phyloP scores from a whole-genome alignment of 2,888 invertebrate genomes.

The Philereme vetulata region DNA sequence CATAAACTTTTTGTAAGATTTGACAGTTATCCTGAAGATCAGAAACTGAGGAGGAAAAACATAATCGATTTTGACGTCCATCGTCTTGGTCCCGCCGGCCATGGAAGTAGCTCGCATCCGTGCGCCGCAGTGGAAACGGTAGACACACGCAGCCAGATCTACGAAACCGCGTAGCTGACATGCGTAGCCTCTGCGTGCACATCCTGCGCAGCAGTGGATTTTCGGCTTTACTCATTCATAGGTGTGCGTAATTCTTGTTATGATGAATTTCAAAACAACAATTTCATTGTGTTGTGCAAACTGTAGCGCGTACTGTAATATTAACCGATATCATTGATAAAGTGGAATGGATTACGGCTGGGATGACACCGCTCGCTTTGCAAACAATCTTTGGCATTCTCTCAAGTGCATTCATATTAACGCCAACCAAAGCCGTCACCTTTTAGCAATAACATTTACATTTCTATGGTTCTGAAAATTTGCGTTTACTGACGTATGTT shows the following conservation, averaged over 20 bases:
- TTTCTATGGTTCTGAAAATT: slow-evolving; percentile 1
- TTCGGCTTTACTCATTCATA: slow-evolving; percentile 47
- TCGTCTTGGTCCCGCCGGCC: no score
- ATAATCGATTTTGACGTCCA: no score
- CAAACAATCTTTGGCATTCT: slow-evolving; percentile 50
- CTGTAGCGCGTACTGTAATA: slow-evolving; percentile 27
- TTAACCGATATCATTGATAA: slow-evolving; percentile 40
- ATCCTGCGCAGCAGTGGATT: no score
- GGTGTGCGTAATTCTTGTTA: slow-evolving; percentile 33
- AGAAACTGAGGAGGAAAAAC: no score
- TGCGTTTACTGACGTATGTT: slow-evolving; percentile 12
- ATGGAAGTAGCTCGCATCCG: no score
- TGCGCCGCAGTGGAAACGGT: no score
- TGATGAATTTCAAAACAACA: slow-evolving; percentile 46
- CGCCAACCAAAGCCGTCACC: slow-evolving; percentile 27
- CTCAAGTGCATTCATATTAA: slow-evolving; percentile 40
- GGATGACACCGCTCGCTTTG: slow-evolving; percentile 43
- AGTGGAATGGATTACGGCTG: slow-evolving; percentile 44
- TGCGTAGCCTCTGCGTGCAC: no score
- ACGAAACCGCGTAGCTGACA: no score
- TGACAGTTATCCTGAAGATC: no score
- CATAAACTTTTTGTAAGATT: no score
- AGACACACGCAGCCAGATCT: no score
- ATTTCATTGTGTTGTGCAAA: slow-evolving; percentile 51
- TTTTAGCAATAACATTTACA: slow-evolving; percentile 5